These are phyloP conservation scores for Rhinoderma darwinii DNA, from an alignment of 2,113 vertebrate species.

Conservation along the genomic window DNA sequence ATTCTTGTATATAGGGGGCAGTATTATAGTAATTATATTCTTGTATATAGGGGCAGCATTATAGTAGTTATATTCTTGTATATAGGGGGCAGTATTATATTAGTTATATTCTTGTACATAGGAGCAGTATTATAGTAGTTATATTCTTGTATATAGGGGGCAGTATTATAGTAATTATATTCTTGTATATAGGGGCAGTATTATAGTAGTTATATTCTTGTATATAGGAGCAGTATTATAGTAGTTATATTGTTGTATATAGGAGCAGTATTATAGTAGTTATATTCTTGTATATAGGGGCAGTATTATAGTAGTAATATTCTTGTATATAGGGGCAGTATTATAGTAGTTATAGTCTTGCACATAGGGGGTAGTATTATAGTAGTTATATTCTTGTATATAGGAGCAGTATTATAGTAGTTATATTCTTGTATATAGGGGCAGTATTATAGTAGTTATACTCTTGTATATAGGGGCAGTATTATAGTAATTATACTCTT, in stretches of 20 bases:
- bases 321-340: neutral
- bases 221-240: slow-evolving; percentile 1
- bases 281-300: neutral
- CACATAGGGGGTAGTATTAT: neutral
- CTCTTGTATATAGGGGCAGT: too few relatives aligned
- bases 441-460: too few relatives aligned
- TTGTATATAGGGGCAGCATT: neutral
- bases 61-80: neutral
- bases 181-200: neutral
- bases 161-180: neutral
- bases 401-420: slow-evolving; percentile 8
- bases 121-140: neutral
- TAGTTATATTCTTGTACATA: slow-evolving; percentile 7
- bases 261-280: neutral
- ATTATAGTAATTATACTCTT: too few relatives aligned
- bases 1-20: neutral
- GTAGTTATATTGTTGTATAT: neutral
- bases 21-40: slow-evolving; percentile 9
- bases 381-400: slow-evolving; percentile 1
- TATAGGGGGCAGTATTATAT: neutral
- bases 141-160: neutral
- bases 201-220: slow-evolving; percentile 3
- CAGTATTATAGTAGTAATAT: neutral
- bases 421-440: too few relatives aligned
- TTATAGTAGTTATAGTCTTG: neutral